Evolutionary conservation across 2,888 invertebrate species (phyloP), one percentile per base, ranked within the genome.

Genomic region (Lepeophtheirus nordmannii): DNA sequence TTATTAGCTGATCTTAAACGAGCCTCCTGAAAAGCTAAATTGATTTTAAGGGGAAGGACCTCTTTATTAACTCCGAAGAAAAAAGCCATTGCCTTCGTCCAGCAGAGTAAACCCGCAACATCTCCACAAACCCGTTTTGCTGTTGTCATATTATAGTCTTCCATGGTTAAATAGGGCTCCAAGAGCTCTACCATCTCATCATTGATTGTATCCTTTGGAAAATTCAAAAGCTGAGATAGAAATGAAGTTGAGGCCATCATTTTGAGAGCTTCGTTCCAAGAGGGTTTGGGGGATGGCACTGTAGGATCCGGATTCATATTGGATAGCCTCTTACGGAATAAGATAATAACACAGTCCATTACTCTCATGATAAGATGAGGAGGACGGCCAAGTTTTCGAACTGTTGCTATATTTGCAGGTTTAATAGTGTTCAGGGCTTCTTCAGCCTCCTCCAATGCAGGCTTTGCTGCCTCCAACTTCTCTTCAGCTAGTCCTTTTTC

Each of bases 181-280:
- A 96, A 76, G 68, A 94, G 80, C 74, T 96, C 96, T 10, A 96
- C 89, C 84, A 94, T 93, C 78, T 96, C 96, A 73, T 90, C 92
- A 75, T 93, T 96, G 68, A 96, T 94, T 10, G 89, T 88, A 73
- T 94, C 94, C 78, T 93, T 91, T 0, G 93, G 92, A 75, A 93
- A 96, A 73, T 90, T 91, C 79, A 93, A 89, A 20, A 96, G 79
- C 74, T 90, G 90, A 7, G 90, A 78, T 57, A 92, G 78, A 75
- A 96, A 96, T 12, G 91, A 92, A 1, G 92, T 86, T 71, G 89
- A 89, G 0, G 93, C 89, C 94, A 96, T 94, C 84, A 96, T 86
- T 85, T 88, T 96, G 58, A 96, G 78, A 0, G 94, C 93, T 75
- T 96, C 96, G 10, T 86, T 83, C 96, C 96, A 96, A 0, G 93